Conservation (phyloP, 37 sponge, comb jelly and placozoan genomes). For the Trichoplax adhaerens region DNA sequence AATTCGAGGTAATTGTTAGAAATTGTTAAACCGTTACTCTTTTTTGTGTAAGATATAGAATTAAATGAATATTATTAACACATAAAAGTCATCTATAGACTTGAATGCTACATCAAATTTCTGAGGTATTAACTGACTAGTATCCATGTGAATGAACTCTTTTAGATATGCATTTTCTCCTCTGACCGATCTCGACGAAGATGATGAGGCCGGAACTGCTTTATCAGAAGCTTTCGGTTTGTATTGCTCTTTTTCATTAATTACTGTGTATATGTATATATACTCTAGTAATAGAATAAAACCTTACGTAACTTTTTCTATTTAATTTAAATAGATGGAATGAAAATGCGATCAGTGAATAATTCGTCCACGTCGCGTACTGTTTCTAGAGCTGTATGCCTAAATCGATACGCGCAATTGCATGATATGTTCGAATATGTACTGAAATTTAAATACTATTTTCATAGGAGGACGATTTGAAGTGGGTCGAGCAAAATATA, state of each 20-base stretch:
- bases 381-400: conserved; percentile 5
- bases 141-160: conserved; percentile 30
- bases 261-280: too few relatives aligned
- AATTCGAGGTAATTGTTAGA: conserved; percentile 13
- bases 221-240: too few relatives aligned
- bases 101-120: background rate
- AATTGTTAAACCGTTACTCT: too few relatives aligned
- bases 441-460: background rate
- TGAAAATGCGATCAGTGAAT: conserved; percentile 32
- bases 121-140: background rate
- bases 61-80: background rate
- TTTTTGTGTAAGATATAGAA: background rate
- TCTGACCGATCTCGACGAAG: conserved; percentile 21
- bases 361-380: conserved; percentile 8
- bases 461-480: conserved; percentile 57
- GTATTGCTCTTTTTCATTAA: too few relatives aligned
- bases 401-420: background rate
- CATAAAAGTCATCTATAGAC: background rate
- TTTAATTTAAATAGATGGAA: conserved; percentile 17
- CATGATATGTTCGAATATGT: background rate
- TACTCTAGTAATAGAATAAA: too few relatives aligned
- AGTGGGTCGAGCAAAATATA: conserved; percentile 69
- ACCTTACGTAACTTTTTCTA: background rate
- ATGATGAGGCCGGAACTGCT: conserved; percentile 23
- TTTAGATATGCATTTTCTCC: conserved; percentile 12